phyloP scores from a whole-genome alignment of 2,888 invertebrate species.

The Argyresthia albistria region DNA sequence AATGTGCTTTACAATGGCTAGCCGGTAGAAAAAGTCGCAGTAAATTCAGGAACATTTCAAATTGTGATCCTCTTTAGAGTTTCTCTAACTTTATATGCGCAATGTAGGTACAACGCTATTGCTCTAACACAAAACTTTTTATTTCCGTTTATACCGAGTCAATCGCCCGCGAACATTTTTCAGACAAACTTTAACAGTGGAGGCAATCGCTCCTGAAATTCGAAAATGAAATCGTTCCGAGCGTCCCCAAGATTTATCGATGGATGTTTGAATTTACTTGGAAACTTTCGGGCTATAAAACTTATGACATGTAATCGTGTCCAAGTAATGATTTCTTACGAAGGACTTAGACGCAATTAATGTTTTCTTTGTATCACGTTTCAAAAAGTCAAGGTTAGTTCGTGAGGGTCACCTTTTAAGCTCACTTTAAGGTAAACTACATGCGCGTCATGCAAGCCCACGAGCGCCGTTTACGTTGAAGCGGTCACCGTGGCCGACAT shows the following conservation, averaged over 20 bases:
- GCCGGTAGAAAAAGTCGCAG: constrained; percentile 39
- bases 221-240: constrained; percentile 72
- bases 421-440: no score
- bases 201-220: constrained; percentile 72
- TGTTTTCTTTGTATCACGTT: constrained; percentile 21
- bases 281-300: constrained; percentile 68
- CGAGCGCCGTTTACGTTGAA: no score
- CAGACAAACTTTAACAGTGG: constrained; percentile 72
- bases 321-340: constrained; percentile 37
- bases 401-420: no score
- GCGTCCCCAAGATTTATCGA: constrained; percentile 72
- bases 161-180: constrained; percentile 72
- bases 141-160: constrained; percentile 71
- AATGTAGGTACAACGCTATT: constrained; percentile 52
- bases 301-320: constrained; percentile 72
- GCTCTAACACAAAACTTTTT: constrained; percentile 71
- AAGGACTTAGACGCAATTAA: constrained; percentile 28
- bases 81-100: constrained; percentile 60
- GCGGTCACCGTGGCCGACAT: no score
- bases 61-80: constrained; percentile 50
- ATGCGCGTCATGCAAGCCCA: no score
- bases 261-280: constrained; percentile 70
- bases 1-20: constrained; percentile 33
- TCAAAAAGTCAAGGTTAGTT: not conserved
- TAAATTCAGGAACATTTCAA: constrained; percentile 43